These are phyloP conservation scores for Calidris pygmaea DNA, from an alignment of 2,113 vertebrate genomes.

Conservation along the genomic window DNA sequence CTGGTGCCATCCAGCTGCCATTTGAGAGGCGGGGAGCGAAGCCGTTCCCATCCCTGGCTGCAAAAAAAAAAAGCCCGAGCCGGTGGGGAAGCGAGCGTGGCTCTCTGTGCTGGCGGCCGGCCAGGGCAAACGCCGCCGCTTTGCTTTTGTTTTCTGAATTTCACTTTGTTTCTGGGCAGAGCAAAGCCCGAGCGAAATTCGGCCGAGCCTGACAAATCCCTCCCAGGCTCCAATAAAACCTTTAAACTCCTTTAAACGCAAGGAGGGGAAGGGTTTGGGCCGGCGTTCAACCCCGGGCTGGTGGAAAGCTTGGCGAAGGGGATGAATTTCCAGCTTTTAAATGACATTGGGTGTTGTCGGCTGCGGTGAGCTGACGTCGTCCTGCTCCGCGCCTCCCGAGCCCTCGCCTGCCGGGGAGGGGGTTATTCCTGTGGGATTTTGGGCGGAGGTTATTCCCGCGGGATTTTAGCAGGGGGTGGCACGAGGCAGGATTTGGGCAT, in stretches of 20 bases:
- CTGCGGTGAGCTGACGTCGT: not conserved
- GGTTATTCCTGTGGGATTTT: not conserved
- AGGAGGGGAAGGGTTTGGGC: not conserved
- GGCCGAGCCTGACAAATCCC: not conserved
- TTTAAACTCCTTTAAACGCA: not conserved
- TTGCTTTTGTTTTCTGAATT: conserved; percentile 6
- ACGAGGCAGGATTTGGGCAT: not conserved
- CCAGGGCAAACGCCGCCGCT: not conserved
- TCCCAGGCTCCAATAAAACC: not conserved
- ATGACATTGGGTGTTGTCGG: not conserved
- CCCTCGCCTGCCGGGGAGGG: not conserved
- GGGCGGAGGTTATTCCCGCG: not conserved
- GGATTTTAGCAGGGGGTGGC: not conserved
- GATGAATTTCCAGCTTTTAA: not conserved
- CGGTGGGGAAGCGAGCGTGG: rapidly evolving
- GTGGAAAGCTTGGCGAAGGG: not conserved
- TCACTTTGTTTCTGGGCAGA: not conserved
- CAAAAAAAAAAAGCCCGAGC: not conserved
- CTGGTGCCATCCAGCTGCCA: rapidly evolving
- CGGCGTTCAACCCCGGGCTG: not conserved
- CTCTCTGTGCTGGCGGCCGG: not conserved
- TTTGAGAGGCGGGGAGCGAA: not conserved
- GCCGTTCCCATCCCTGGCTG: rapidly evolving
- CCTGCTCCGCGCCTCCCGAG: not conserved
- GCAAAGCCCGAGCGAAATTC: not conserved